Percentiles rank a stretch among this genome's conserved stretches.
These are phyloP conservation scores for Philopedon plagiatum DNA, from an alignment of 2,888 invertebrate species.

Conservation along the genomic window DNA sequence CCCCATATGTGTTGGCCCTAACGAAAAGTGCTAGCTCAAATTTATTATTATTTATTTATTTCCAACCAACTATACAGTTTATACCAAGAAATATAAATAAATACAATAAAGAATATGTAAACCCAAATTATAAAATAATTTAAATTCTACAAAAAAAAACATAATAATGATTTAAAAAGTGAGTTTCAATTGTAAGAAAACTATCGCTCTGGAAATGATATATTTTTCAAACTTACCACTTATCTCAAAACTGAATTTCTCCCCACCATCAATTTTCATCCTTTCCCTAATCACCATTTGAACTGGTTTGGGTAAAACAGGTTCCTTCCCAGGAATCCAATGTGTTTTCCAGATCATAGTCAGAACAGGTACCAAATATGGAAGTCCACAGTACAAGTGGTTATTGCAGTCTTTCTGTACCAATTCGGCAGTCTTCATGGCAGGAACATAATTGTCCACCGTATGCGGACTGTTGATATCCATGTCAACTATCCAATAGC, in stretches of 20 bases:
- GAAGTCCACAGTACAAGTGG: slow-evolving; percentile 83
- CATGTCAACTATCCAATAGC: slow-evolving; percentile 82
- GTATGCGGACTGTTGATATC: slow-evolving; percentile 81
- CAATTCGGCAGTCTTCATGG: slow-evolving; percentile 68
- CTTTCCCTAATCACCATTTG: slow-evolving; percentile 69
- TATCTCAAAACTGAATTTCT: slow-evolving; percentile 70
- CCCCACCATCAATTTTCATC: slow-evolving; percentile 64
- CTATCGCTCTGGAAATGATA: too few species aligned
- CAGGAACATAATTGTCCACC: slow-evolving; percentile 72
- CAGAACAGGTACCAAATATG: slow-evolving; percentile 83
- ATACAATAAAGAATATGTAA: too few species aligned
- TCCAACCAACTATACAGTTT: too few species aligned
- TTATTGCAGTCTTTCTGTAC: slow-evolving; percentile 73
- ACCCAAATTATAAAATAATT: too few species aligned
- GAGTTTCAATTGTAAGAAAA: too few species aligned
- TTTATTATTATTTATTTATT: too few species aligned
- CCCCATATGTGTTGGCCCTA: slow-evolving; percentile 80
- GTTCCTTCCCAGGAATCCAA: slow-evolving; percentile 73
- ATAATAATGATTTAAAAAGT: too few species aligned
- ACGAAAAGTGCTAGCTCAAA: slow-evolving; percentile 42
- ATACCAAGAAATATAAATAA: too few species aligned
- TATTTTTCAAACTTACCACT: slow-evolving; percentile 67
- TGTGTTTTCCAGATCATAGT: slow-evolving; percentile 77
- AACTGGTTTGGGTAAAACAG: slow-evolving; percentile 70
- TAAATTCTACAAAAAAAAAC: too few species aligned